Evolutionary conservation across 2,888 invertebrate species (phyloP), one percentile per base, ranked within the genome.

Genomic region (Pollenia amentaria): DNA sequence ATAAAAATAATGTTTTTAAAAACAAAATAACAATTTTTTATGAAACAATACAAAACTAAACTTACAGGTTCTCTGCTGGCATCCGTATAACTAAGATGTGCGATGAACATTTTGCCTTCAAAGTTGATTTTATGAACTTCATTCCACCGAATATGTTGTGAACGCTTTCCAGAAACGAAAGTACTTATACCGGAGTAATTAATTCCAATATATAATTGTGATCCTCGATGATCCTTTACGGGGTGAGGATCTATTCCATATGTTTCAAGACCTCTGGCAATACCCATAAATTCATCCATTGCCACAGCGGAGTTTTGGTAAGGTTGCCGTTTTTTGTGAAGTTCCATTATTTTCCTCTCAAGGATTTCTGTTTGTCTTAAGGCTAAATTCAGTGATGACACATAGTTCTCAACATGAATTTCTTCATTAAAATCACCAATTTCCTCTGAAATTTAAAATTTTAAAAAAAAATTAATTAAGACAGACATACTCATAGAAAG

Each of bases 211-310:
- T 98, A 99, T 81, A 99, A 94, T 92, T 98, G 97, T 89, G 96
- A 97, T 57, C 98, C 97, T 11, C 97, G 96, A 93, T 98, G 97
- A 93, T 99, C 99, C 95, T 99, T 99, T 44, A 99, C 99, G 84
- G 98, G 97, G 94, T 99, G 98, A 11, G 99, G 99, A 94, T 99
- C 99, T 48, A 99, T 97, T 40, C 99, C 99, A 92, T 99, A 99
- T 0, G 99, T 99, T 93, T 99, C 99, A 81, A 99, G 94, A 88
- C 97, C 96, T 89, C 97, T 96, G 57, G 98, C 98, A 90, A 98
- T 97, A 93, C 97, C 97, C 90, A 99, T 95, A 94, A 99, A 99
- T 89, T 96, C 96, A 84, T 96, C 95, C 94, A 99, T 99, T 0
- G 98, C 97, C 90, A 97, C 97, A 78, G 97, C 96, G 2, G 98